Evolutionary conservation across 2,888 invertebrate species (phyloP).

Genomic region (Autographa pulchrina): DNA sequence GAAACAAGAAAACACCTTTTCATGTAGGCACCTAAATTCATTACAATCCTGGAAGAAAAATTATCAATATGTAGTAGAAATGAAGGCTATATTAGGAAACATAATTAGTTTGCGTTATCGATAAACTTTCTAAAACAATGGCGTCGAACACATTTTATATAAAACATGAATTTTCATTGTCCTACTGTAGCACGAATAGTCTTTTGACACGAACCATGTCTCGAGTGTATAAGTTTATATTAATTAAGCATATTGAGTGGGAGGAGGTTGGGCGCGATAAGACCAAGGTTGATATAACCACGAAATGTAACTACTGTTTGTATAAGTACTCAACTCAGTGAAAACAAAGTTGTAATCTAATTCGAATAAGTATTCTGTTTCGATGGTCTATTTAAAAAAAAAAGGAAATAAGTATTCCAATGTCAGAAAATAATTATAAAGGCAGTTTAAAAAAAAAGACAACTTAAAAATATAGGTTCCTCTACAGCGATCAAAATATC

Average conservation of each 20-base stretch:
- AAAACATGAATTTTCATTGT: slow-evolving; percentile 55
- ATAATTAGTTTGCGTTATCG: background rate
- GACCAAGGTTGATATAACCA: slow-evolving; percentile 11
- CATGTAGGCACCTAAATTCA: no score
- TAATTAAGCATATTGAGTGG: slow-evolving; percentile 46
- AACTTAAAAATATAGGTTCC: slow-evolving; percentile 3
- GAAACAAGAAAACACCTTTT: no score
- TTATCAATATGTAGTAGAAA: background rate
- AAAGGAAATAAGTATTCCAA: background rate
- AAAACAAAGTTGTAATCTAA: background rate
- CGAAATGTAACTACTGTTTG: background rate
- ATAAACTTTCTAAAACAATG: slow-evolving; percentile 25
- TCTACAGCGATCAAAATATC: slow-evolving; percentile 33
- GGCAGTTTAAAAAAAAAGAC: no score
- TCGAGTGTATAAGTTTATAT: slow-evolving; percentile 60
- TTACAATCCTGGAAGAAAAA: no score
- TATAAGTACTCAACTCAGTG: background rate
- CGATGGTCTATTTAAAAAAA: background rate
- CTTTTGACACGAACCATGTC: slow-evolving; percentile 64
- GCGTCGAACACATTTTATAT: slow-evolving; percentile 27
- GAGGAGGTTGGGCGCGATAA: slow-evolving; percentile 24
- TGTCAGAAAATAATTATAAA: no score
- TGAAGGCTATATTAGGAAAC: background rate
- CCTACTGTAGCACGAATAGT: slow-evolving; percentile 52
- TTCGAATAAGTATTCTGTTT: no score